These are phyloP conservation scores for Drosophila rubida DNA, from an alignment of 2,888 invertebrate genomes.

Conservation along the genomic window DNA sequence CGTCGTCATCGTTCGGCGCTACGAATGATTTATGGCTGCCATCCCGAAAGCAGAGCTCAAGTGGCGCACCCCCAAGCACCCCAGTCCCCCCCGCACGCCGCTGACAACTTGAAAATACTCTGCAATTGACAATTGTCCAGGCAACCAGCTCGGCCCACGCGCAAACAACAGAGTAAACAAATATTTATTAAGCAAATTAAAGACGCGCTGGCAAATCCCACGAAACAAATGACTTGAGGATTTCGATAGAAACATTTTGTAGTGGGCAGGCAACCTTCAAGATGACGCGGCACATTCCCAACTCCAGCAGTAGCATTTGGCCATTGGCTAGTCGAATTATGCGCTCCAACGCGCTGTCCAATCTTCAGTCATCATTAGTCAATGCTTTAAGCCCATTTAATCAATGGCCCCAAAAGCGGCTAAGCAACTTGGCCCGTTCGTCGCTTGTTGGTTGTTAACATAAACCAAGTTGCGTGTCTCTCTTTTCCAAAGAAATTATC, in stretches of 20 bases:
- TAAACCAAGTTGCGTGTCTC: conserved; percentile 61
- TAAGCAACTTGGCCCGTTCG: conserved; percentile 25
- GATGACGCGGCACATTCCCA: conserved; percentile 60
- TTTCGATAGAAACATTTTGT: conserved; percentile 43
- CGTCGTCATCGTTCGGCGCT: conserved; percentile 70
- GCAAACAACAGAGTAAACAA: conserved; percentile 57
- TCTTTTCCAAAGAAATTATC: conserved; percentile 45
- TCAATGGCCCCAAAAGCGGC: conserved; percentile 31
- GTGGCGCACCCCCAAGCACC: conserved; percentile 36
- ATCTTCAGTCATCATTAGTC: conserved; percentile 71
- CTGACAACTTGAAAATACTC: conserved; percentile 50
- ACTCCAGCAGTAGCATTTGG: conserved; percentile 3
- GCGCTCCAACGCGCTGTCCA: conserved; percentile 69
- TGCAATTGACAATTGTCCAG: conserved; percentile 76
- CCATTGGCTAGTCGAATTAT: conserved; percentile 62
- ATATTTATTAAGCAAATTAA: conserved; percentile 79
- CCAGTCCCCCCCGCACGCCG: conserved; percentile 10
- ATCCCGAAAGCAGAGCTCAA: conserved; percentile 51
- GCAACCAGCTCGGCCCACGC: conserved; percentile 1
- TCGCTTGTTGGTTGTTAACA: conserved; percentile 47
- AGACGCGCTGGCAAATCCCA: conserved; percentile 70
- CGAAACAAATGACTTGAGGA: conserved; percentile 73
- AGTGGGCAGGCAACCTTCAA: conserved; percentile 8
- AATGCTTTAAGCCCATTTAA: conserved; percentile 68
- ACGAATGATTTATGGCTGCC: conserved; percentile 67